Evolutionary conservation across 1,140 invertebrate genomes (phyloP).

Genomic region (Drosophila triauraria): DNA sequence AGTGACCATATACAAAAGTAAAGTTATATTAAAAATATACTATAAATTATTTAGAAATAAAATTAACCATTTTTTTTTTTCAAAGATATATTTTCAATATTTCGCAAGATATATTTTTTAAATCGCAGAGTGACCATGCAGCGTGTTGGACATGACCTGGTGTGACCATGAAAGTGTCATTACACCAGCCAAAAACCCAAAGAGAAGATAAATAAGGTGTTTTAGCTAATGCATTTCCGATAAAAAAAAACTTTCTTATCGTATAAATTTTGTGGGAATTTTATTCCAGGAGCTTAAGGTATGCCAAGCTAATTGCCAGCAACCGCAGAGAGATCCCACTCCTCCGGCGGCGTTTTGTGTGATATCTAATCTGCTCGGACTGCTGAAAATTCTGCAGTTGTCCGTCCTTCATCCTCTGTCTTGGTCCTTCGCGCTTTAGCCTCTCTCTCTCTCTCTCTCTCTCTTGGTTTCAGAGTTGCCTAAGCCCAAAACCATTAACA

Average conservation of each 20-base stretch:
- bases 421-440: constrained; percentile 16
- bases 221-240: background rate
- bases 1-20: too few species aligned
- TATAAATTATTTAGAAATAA: too few species aligned
- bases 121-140: background rate
- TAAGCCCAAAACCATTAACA: constrained; percentile 81
- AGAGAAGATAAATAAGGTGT: background rate
- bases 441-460: background rate
- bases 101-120: too few species aligned
- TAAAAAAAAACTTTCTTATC: constrained; percentile 1
- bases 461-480: constrained; percentile 25
- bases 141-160: background rate
- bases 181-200: background rate
- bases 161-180: background rate
- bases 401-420: background rate
- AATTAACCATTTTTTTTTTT: too few species aligned
- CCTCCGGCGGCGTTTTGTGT: background rate
- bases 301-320: background rate
- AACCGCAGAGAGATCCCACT: constrained; percentile 11
- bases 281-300: background rate
- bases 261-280: background rate
- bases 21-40: too few species aligned
- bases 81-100: too few species aligned
- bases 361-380: constrained; percentile 34
- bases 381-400: constrained; percentile 9